Evolutionary conservation across 2,797 vertebrate species (phyloP), one percentile per base, ranked within the genome.

Genomic region (Macroramphosus scolopax): DNA sequence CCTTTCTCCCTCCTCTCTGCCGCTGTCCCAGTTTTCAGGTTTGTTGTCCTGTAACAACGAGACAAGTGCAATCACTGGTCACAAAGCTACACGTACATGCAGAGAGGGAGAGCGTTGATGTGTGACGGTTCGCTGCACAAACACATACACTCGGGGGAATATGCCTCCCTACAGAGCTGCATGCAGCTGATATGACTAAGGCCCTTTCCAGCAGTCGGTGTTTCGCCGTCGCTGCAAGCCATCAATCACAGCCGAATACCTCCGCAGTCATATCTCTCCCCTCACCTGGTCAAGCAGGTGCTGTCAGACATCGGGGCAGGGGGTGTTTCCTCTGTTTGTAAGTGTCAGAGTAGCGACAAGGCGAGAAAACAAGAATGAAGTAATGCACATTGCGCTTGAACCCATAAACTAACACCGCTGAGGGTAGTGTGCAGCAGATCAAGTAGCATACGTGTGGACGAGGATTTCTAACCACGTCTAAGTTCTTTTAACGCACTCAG

Each of bases 61-160:
- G 82, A 87, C 86, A 85, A 87, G 85, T 78, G 82, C 81, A 85
- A 85, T 80, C 82, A 70, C 68, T 72, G 79, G 81, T 81, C 83
- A 76, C 67, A 63, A 47, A 20, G 58, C 39, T 24, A 63, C 71
- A 68, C 72, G 57, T 50, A 75, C 53, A 71, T 15, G 36, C 51
- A 32, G 59, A 36, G 60, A 52, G 54, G 41, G 51, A 61, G 63
- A 70, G 61, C 61, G 58, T 75, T 78, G 83, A 87, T 63, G 73
- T 59, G 66, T 63, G 73, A 76, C 14, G 73, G 81, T 80, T 79
- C 75, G 73, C 20, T 60, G 79, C 75, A 71, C 83, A 78, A 76
- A 79, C 80, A 74, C 68, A 61, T 36, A 51, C 68, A 75, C 66
- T 58, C 42, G 60, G 53, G 72, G 67, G 77, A 67, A 68, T 72